Base-by-base conservation (phyloP, 2,797 vertebrate genomes). In the Dipus sagitta region DNA sequence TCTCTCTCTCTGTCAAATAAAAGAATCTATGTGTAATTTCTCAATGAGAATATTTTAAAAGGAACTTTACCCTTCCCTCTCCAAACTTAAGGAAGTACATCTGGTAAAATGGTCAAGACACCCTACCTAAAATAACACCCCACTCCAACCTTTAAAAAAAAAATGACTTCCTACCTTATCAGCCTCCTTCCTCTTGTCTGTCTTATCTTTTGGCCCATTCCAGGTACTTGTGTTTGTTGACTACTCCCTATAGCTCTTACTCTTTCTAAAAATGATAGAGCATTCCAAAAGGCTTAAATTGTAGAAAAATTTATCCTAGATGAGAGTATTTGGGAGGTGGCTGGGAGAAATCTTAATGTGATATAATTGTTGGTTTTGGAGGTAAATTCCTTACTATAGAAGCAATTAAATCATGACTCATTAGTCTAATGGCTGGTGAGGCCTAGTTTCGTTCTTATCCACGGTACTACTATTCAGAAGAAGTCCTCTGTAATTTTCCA, bases 291-390 rank as follows among this genome's bases (percentile, higher is more conserved):
- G 4, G 13, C 70, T 93, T 94, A 74, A 86, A 47, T 64, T 68
- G 21, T 68, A 81, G 47, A 54, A 34, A 79, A 60, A 90, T 84
- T 62, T 77, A 90, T 79, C 24, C 23, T 75, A 68, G n/a, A 30
- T 75, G 54, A 76, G 58, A 23, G 26, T 92, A 76, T 92, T 85
- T 83, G 52, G 52, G 76, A 90, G 52, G 71, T 89, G 62, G 24
- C 34, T 91, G 86, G 54, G 42, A 80, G 24, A 18, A 64, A 70
- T 28, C 64, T 72, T 86, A 78, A 71, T 89, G 62, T 94, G 68
- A 42, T 90, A 81, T 72, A 92, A 94, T 94, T 91, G 28, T 91
- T 95, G 72, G 38, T 88, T 95, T 96, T 89, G 58, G 65, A 96
- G 80, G 72, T 81, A 84, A 86, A 88, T 67, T 93, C 42, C n/a